Evolutionary conservation across 1,140 invertebrate species (phyloP).

Genomic region (Papilio aristodemus): DNA sequence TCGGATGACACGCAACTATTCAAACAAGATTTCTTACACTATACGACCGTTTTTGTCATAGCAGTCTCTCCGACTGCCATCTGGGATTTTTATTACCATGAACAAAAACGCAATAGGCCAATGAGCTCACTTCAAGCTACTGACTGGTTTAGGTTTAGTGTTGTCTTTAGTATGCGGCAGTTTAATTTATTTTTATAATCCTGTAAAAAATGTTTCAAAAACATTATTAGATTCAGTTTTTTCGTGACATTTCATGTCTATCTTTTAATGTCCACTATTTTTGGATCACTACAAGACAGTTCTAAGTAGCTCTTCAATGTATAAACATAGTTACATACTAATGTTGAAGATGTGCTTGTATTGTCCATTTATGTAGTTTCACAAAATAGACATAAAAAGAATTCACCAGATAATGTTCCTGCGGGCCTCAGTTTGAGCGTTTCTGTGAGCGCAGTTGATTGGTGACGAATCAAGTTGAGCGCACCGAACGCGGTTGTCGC

Average conservation of each 20-base stretch:
- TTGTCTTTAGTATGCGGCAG: not conserved
- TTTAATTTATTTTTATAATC: not conserved
- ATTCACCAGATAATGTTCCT: no score
- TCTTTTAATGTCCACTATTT: not conserved
- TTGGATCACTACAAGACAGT: not conserved
- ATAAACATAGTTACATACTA: no score
- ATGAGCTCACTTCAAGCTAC: conserved; percentile 11
- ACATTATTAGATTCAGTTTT: no score
- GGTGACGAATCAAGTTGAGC: not conserved
- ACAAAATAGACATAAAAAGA: no score
- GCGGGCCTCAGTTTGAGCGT: not conserved
- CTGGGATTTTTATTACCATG: conserved; percentile 31
- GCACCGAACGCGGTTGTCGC: conserved; percentile 16
- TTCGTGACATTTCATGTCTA: no score
- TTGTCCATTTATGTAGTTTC: no score
- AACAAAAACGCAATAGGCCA: conserved; percentile 28
- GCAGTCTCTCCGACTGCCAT: conserved; percentile 28
- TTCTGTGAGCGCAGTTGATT: not conserved
- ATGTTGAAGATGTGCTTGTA: no score
- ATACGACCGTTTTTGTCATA: conserved; percentile 26
- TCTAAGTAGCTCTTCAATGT: not conserved
- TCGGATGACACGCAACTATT: not conserved
- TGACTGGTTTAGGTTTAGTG: not conserved
- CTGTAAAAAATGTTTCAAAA: no score
- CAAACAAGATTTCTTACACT: conserved; percentile 29